phyloP scores from a whole-genome alignment of 2,113 vertebrate species.

The Anser cygnoides region DNA sequence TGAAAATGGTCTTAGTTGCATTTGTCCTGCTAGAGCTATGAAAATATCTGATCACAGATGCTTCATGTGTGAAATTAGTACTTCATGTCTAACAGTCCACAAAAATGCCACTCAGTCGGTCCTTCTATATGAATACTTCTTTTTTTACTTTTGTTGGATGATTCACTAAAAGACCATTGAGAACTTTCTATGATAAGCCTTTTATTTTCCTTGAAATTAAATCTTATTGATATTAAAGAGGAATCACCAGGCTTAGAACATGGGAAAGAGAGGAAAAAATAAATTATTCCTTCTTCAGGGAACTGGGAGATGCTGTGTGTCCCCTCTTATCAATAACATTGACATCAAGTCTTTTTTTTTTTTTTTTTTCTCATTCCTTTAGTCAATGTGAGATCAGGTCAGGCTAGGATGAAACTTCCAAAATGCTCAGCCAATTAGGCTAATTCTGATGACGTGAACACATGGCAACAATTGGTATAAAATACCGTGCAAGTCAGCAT shows the following conservation, averaged over 20 bases:
- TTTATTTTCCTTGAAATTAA: not conserved
- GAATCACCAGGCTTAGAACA: not conserved
- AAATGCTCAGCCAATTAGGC: conserved; percentile 56
- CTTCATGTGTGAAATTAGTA: not conserved
- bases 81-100: not conserved
- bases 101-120: not conserved
- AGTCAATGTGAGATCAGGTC: not conserved
- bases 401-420: conserved; percentile 30
- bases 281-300: not conserved
- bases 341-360: not conserved
- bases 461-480: conserved; percentile 44
- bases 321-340: not conserved
- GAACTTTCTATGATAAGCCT: rapidly evolving
- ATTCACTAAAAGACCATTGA: not conserved
- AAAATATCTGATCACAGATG: not conserved
- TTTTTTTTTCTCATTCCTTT: not conserved
- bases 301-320: not conserved
- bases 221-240: not conserved
- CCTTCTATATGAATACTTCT: not conserved
- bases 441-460: conserved; percentile 21
- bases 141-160: not conserved
- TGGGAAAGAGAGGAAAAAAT: not conserved
- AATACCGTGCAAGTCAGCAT: conserved; percentile 48
- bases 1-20: not conserved
- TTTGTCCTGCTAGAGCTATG: not conserved